These are phyloP conservation scores for Peromyscus attwateri DNA, from an alignment of 2,797 vertebrate genomes.

Conservation along the genomic window DNA sequence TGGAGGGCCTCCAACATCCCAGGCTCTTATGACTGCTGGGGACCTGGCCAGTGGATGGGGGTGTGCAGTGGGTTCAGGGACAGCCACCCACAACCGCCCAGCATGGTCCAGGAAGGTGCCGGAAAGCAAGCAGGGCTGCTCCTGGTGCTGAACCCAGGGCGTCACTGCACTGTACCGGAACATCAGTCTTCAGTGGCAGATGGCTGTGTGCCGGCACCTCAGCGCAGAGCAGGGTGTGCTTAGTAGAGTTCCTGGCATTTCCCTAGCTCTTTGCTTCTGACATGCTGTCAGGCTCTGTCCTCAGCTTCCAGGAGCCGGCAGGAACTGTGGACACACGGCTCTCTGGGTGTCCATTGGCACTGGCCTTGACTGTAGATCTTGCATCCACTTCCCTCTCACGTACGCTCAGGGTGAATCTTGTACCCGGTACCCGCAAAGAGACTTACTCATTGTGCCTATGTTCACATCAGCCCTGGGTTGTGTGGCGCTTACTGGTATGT, in stretches of 20 bases:
- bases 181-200: not conserved
- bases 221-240: not conserved
- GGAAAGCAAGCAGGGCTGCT: not conserved
- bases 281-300: not conserved
- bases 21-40: not conserved
- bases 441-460: not conserved
- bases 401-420: rapidly evolving
- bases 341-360: not conserved
- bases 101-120: not conserved
- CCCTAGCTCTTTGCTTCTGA: not conserved
- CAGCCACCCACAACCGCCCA: not conserved
- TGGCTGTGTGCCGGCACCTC: not conserved
- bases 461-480: not conserved
- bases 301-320: not conserved
- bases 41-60: not conserved
- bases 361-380: rapidly evolving
- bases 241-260: not conserved
- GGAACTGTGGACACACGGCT: not conserved
- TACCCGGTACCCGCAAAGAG: not conserved
- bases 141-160: not conserved
- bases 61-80: not conserved
- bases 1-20: not conserved
- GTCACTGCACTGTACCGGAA: not conserved
- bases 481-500: rapidly evolving
- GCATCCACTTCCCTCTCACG: rapidly evolving